phyloP scores from a whole-genome alignment of 1,140 invertebrate species.

The Halictus rubicundus region DNA sequence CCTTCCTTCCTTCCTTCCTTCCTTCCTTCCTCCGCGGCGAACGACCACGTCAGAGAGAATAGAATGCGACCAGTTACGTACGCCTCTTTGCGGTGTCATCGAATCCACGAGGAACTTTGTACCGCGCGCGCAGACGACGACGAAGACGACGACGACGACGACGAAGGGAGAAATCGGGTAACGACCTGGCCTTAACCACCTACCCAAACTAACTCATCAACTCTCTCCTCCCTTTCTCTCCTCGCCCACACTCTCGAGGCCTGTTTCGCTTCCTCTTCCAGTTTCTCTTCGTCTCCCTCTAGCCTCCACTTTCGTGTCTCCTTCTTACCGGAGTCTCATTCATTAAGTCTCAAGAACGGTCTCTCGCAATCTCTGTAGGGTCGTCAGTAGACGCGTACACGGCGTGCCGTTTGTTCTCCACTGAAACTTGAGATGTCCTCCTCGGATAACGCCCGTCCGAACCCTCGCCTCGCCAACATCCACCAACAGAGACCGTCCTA shows the following conservation, averaged over 20 bases:
- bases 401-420: constrained; percentile 72
- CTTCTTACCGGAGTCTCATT: constrained; percentile 55
- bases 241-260: not conserved
- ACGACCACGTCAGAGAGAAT: not conserved
- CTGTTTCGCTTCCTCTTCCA: not conserved
- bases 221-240: constrained; percentile 14
- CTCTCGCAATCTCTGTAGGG: constrained; percentile 65
- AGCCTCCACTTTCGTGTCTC: constrained; percentile 1
- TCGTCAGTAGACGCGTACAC: constrained; percentile 66
- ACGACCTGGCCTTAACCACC: constrained; percentile 54
- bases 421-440: constrained; percentile 73
- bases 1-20: too few relatives aligned
- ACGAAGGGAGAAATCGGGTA: constrained; percentile 53
- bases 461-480: not conserved
- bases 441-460: constrained; percentile 63
- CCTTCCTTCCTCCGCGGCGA: not conserved
- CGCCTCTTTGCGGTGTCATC: constrained; percentile 40
- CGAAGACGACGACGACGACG: constrained; percentile 1
- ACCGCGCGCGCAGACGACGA: not conserved
- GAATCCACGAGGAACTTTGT: constrained; percentile 33
- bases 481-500: constrained; percentile 36
- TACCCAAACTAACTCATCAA: constrained; percentile 40
- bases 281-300: not conserved
- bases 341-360: constrained; percentile 69
- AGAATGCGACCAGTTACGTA: constrained; percentile 35